phyloP scores from a whole-genome alignment of 1,140 invertebrate species.

The Drosophila mauritiana region DNA sequence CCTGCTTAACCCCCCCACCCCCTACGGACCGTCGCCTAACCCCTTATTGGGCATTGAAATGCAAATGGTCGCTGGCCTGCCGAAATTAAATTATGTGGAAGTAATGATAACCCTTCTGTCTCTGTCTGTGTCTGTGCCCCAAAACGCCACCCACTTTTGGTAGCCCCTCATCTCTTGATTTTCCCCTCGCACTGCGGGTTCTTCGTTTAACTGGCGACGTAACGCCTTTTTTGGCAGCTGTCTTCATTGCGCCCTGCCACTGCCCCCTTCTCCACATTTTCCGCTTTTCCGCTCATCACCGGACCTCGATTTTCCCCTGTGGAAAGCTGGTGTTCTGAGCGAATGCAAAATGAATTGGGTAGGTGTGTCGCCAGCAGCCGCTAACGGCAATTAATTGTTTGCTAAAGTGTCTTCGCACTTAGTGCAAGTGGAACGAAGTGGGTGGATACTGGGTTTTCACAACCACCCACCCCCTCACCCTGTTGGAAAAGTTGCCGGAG shows the following conservation, averaged over 20 bases:
- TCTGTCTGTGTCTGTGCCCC: slow-evolving; percentile 24
- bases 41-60: slow-evolving; percentile 78
- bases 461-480: neutral
- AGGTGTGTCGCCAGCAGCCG: slow-evolving; percentile 77
- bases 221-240: slow-evolving; percentile 80
- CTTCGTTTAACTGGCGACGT: slow-evolving; percentile 70
- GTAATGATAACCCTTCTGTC: slow-evolving; percentile 83
- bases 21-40: neutral
- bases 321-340: slow-evolving; percentile 27
- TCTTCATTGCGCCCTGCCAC: slow-evolving; percentile 50
- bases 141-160: no score
- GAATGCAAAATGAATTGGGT: slow-evolving; percentile 74
- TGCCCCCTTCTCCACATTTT: neutral
- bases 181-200: slow-evolving; percentile 5
- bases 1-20: neutral
- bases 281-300: slow-evolving; percentile 20
- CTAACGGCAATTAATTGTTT: slow-evolving; percentile 79
- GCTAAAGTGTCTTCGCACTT: slow-evolving; percentile 60
- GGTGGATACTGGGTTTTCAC: slow-evolving; percentile 6
- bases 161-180: neutral
- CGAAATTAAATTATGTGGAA: slow-evolving; percentile 84
- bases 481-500: slow-evolving; percentile 16
- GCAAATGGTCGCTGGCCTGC: slow-evolving; percentile 78
- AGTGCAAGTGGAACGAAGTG: slow-evolving; percentile 31
- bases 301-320: slow-evolving; percentile 24